Evolutionary conservation across 1,140 invertebrate genomes (phyloP).

Genomic region (Caenorhabditis brenneri): DNA sequence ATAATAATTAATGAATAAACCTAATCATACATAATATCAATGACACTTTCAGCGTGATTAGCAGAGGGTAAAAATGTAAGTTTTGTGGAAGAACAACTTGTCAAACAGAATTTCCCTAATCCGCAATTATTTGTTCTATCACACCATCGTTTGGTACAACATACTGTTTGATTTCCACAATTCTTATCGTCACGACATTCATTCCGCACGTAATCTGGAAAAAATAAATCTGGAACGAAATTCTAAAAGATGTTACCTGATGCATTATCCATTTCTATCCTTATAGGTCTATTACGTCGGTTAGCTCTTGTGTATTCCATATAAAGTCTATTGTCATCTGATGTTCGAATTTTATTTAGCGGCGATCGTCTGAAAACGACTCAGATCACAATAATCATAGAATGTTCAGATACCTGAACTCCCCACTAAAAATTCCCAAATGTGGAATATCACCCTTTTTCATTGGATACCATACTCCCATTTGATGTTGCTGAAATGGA

Average conservation of each 20-base stretch:
- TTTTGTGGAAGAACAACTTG: background rate
- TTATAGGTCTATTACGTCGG: background rate
- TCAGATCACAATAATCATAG: background rate
- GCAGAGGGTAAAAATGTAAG: constrained; percentile 8
- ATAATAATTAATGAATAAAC: background rate
- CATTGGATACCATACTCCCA: constrained; percentile 21
- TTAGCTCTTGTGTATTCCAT: constrained; percentile 35
- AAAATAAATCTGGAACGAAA: background rate
- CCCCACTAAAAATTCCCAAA: constrained; percentile 15
- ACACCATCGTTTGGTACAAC: constrained; percentile 37
- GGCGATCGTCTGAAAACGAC: background rate
- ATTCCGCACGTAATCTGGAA: background rate
- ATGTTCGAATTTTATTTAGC: background rate
- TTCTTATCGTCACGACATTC: background rate
- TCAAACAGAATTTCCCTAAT: constrained; percentile 6
- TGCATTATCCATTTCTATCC: constrained; percentile 42
- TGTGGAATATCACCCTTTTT: constrained; percentile 18
- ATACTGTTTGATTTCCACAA: constrained; percentile 8
- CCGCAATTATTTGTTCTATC: constrained; percentile 13
- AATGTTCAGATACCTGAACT: background rate
- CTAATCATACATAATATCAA: constrained; percentile 48
- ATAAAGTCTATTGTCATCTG: background rate
- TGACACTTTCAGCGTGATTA: background rate
- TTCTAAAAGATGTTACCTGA: background rate
- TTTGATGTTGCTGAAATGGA: background rate